phyloP scores from a whole-genome alignment of 2,797 vertebrate species.

The Poliocrania exsul region DNA sequence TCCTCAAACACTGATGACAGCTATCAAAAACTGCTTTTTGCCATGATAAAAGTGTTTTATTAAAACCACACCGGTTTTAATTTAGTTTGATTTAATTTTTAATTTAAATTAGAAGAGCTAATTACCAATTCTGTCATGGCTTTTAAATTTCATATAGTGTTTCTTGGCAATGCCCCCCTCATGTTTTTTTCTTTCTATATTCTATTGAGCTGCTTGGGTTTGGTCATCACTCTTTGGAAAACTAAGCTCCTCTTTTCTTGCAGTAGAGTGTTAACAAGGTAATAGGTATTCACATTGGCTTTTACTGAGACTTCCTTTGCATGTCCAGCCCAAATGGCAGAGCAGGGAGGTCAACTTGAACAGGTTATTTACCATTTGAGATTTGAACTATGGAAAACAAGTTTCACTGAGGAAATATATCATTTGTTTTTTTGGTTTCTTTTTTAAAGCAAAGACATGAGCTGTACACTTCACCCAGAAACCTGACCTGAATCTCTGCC shows the following conservation, averaged over 20 bases:
- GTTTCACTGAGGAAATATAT: background rate
- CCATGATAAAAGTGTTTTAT: background rate
- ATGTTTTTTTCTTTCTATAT: background rate
- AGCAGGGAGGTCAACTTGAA: background rate
- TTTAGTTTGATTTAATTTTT: background rate
- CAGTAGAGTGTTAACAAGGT: background rate
- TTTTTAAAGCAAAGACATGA: background rate
- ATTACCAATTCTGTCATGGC: background rate
- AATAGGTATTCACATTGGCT: background rate
- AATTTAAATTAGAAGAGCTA: background rate
- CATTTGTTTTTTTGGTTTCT: background rate
- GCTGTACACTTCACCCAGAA: background rate
- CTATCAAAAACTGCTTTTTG: background rate
- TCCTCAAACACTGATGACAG: background rate
- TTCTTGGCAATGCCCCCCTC: background rate
- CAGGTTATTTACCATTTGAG: background rate
- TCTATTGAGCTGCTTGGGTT: background rate
- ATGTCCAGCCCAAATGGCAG: background rate
- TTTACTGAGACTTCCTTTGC: background rate
- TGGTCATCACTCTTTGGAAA: background rate
- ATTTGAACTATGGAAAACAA: background rate
- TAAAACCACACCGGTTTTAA: background rate
- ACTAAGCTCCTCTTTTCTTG: background rate
- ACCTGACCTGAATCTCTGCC: background rate
- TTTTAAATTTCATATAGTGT: background rate